phyloP scores from a whole-genome alignment of 2,888 invertebrate species.

The Melikaiella ostensackeni region DNA sequence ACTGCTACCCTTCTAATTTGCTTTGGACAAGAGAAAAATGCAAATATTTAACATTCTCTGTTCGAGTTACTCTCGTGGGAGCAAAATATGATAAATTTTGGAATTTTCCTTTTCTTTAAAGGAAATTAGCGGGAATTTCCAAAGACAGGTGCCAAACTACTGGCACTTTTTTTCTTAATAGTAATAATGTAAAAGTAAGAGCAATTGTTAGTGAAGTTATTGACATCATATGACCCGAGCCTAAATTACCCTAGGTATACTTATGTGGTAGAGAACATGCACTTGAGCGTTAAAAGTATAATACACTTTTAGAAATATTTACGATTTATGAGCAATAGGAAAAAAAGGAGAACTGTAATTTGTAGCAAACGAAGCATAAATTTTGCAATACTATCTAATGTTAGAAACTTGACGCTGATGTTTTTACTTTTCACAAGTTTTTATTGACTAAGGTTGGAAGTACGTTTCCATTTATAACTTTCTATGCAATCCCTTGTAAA shows the following conservation, averaged over 20 bases:
- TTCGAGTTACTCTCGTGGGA: too few relatives aligned
- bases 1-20: too few relatives aligned
- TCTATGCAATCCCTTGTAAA: background rate
- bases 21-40: too few relatives aligned
- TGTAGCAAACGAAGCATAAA: too few relatives aligned
- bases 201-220: background rate
- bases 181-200: too few relatives aligned
- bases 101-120: too few relatives aligned
- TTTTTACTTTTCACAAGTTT: slow-evolving; percentile 14
- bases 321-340: slow-evolving; percentile 14
- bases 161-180: too few relatives aligned
- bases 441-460: background rate
- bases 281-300: background rate
- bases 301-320: slow-evolving; percentile 1
- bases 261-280: slow-evolving; percentile 3
- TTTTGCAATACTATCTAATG: slow-evolving; percentile 1
- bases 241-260: background rate
- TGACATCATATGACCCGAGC: background rate
- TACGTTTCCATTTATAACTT: slow-evolving; percentile 8
- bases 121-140: too few relatives aligned
- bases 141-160: too few relatives aligned
- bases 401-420: background rate
- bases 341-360: slow-evolving; percentile 27
- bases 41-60: too few relatives aligned
- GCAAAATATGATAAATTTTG: too few relatives aligned